A percentile compares a stretch with the other conserved stretches of the same genome.
Conservation (phyloP, 2,113 vertebrate species). For the Albula goreensis region DNA sequence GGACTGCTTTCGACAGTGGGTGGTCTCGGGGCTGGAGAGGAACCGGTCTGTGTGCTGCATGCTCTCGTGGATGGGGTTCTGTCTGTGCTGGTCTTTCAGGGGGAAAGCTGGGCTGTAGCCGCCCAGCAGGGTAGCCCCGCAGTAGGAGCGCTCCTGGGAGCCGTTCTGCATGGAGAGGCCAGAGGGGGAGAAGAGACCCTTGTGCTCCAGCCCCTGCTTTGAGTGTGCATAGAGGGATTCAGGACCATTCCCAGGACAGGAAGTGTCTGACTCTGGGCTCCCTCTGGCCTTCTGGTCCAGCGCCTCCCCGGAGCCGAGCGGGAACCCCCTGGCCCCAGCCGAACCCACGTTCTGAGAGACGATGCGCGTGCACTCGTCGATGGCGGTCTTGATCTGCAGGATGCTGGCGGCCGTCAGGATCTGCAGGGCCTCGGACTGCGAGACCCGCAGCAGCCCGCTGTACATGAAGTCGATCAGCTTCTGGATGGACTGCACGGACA, state of each 20-base stretch:
- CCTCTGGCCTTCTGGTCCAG: constrained; percentile 77
- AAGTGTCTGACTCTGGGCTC: constrained; percentile 78
- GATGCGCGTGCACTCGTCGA: constrained; percentile 85
- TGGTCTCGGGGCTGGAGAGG: constrained; percentile 79
- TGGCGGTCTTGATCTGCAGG: constrained; percentile 84
- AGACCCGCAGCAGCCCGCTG: constrained; percentile 79
- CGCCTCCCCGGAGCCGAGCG: constrained; percentile 73
- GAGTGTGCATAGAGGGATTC: constrained; percentile 79
- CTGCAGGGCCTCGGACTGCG: constrained; percentile 79
- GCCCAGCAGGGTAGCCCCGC: constrained; percentile 78
- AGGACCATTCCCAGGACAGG: constrained; percentile 80
- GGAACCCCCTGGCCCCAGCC: constrained; percentile 61
- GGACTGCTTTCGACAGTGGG: constrained; percentile 82
- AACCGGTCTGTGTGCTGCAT: constrained; percentile 80
- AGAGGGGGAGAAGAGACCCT: constrained; percentile 74
- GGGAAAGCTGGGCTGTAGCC: constrained; percentile 77
- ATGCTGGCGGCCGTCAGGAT: constrained; percentile 84
- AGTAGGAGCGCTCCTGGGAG: constrained; percentile 78
- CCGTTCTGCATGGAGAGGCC: constrained; percentile 78
- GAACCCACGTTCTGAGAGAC: constrained; percentile 78
- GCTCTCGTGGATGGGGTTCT: constrained; percentile 78
- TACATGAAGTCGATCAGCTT: constrained; percentile 89
- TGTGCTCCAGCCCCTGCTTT: constrained; percentile 79
- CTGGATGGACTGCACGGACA: constrained; percentile 82
- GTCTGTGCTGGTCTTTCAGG: constrained; percentile 77